phyloP scores from a whole-genome alignment of 1,140 invertebrate species.

The Ruditapes philippinarum region DNA sequence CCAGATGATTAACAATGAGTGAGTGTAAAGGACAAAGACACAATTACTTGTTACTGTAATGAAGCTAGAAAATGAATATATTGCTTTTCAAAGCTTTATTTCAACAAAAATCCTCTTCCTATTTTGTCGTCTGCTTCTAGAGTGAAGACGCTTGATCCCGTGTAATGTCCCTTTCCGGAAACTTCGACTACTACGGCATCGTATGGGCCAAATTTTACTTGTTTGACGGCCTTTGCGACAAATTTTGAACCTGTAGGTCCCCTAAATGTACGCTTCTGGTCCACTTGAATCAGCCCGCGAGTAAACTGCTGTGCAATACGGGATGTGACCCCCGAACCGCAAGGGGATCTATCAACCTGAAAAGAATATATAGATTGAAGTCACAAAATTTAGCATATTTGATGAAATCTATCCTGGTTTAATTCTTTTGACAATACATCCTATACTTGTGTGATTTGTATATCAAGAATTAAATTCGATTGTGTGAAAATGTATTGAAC shows the following conservation, averaged over 20 bases:
- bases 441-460: too few species aligned
- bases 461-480: too few species aligned
- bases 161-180: conserved; percentile 80
- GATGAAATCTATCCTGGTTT: too few species aligned
- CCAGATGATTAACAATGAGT: too few species aligned
- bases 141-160: conserved; percentile 76
- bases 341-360: conserved; percentile 85
- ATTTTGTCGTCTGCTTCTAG: conserved; percentile 79
- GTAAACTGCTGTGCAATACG: conserved; percentile 82
- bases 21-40: too few species aligned
- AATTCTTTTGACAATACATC: too few species aligned
- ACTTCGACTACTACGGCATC: conserved; percentile 83
- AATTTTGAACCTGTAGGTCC: conserved; percentile 75
- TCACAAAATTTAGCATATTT: too few species aligned
- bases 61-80: too few species aligned
- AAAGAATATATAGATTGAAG: too few species aligned
- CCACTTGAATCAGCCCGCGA: conserved; percentile 74
- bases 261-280: conserved; percentile 79
- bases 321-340: conserved; percentile 84
- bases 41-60: too few species aligned
- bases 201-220: conserved; percentile 67
- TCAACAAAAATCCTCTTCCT: conserved; percentile 70
- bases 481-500: too few species aligned
- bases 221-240: conserved; percentile 70
- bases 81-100: too few species aligned